phyloP scores from a whole-genome alignment of 1,140 invertebrate genomes.

The Berghia stephanieae region DNA sequence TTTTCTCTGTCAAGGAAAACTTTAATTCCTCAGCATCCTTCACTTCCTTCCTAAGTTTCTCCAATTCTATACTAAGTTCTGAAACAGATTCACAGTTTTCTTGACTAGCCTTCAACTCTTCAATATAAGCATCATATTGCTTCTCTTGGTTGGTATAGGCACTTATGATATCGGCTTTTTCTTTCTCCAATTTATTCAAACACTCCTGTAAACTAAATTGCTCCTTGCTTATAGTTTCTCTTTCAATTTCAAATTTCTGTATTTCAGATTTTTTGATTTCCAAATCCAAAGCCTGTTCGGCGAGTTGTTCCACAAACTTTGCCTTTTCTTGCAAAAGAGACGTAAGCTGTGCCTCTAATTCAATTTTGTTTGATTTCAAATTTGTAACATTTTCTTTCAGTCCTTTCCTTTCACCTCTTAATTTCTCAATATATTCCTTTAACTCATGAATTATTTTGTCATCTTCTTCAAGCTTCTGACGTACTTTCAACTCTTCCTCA shows the following conservation, averaged over 20 bases:
- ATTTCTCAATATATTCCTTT: constrained; percentile 57
- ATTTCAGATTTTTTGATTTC: no score
- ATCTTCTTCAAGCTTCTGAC: constrained; percentile 30
- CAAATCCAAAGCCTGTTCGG: no score
- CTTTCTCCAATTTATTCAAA: constrained; percentile 33
- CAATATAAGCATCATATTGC: constrained; percentile 48
- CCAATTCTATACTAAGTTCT: constrained; percentile 36
- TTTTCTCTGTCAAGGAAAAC: not conserved
- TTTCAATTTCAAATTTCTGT: not conserved
- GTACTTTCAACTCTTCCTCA: constrained; percentile 21
- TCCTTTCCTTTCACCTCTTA: constrained; percentile 10
- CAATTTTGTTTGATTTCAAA: no score
- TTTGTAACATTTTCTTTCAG: no score
- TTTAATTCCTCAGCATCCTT: constrained; percentile 16
- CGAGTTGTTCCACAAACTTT: no score
- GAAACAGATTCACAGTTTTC: constrained; percentile 42
- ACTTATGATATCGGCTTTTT: constrained; percentile 34
- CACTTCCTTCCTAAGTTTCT: not conserved
- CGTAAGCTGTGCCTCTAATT: no score
- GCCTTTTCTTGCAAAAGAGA: no score
- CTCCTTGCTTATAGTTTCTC: not conserved
- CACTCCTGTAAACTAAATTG: not conserved
- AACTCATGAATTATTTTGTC: constrained; percentile 40
- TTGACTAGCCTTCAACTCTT: constrained; percentile 42
- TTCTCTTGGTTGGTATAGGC: constrained; percentile 39